These are phyloP conservation scores for Phortica okadai DNA, from an alignment of 2,888 invertebrate genomes.

Conservation along the genomic window DNA sequence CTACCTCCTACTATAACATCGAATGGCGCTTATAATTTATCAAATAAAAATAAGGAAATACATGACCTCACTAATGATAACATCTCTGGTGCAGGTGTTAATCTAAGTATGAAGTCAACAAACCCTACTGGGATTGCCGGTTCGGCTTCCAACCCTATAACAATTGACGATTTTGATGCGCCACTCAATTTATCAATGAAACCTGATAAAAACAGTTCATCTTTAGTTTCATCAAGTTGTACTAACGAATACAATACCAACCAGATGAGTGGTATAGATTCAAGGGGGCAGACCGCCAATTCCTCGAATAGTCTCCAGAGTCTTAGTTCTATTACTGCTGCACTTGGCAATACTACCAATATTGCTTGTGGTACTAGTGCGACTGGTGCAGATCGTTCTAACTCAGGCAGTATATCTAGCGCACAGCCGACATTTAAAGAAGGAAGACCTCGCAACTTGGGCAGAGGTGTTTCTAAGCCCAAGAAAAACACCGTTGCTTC, in stretches of 20 bases:
- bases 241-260: conserved; percentile 29
- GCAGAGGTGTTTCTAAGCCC: conserved; percentile 91
- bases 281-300: conserved; percentile 37
- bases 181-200: conserved; percentile 91
- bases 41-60: conserved; percentile 74
- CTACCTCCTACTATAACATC: conserved; percentile 83
- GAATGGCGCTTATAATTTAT: conserved; percentile 77
- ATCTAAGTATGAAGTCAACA: conserved; percentile 73
- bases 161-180: conserved; percentile 82
- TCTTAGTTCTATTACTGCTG: conserved; percentile 76
- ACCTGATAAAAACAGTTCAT: conserved; percentile 76
- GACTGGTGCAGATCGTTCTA: conserved; percentile 49
- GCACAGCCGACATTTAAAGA: conserved; percentile 78
- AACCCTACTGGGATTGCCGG: conserved; percentile 58
- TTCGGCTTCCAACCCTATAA: conserved; percentile 73
- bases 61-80: conserved; percentile 72
- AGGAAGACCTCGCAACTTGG: conserved; percentile 88
- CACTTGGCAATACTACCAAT: conserved; percentile 69
- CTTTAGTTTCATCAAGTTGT: conserved; percentile 36
- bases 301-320: conserved; percentile 75
- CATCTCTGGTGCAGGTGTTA: conserved; percentile 67
- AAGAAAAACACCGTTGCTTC: conserved; percentile 96
- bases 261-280: conserved; percentile 40
- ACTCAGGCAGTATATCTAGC: conserved; percentile 45
- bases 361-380: conserved; percentile 53